Base-by-base conservation (phyloP, 2,888 invertebrate species). In the Diogma glabrata region DNA sequence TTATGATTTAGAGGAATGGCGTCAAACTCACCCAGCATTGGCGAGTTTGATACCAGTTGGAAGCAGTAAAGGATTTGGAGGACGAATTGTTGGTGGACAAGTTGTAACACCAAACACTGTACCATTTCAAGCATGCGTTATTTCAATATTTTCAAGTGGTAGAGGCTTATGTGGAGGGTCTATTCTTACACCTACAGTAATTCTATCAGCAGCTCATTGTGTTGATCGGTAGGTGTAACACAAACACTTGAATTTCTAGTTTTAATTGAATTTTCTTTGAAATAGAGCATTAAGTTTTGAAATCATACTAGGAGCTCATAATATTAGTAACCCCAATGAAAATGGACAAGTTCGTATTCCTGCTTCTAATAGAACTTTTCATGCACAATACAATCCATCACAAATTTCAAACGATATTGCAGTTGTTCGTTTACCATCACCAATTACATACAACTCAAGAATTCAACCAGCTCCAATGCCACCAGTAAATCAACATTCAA, bases 61-160 rank as follows among this genome's bases (percentile, higher is more conserved):
- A n/a, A n/a, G n/a, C n/a, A n/a, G n/a, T n/a, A n/a, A n/a, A n/a
- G n/a, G n/a, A n/a, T n/a, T n/a, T n/a, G n/a, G n/a, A n/a, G 30
- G 30, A 4, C 26, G 50, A 10, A 51, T 51, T 26, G 23, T 51
- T 26, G 45, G 45, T 16, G 46, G 50, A 16, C 20, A 45, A 46
- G 33, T 30, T 16, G 46, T 45, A 23, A 14, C 9, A 43, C 45
- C 33, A 2, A 30, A 51, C 17, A 28, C n/a, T 3, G n/a, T 30
- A 22, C 46, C 50, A 30, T 46, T 45, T 46, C 20, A 43, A 23
- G 43, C 43, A 9, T 20, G 43, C n/a, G 20, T 43, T 23, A 43
- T 43, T 43, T 20, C 14, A n/a, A 20, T 22, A 3, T 43, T 43
- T 22, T n/a, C 43, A n/a, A 43, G 22, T 8, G 43, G 43, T 22